phyloP scores from a whole-genome alignment of 2,797 vertebrate species.

The Uromys caudimaculatus region DNA sequence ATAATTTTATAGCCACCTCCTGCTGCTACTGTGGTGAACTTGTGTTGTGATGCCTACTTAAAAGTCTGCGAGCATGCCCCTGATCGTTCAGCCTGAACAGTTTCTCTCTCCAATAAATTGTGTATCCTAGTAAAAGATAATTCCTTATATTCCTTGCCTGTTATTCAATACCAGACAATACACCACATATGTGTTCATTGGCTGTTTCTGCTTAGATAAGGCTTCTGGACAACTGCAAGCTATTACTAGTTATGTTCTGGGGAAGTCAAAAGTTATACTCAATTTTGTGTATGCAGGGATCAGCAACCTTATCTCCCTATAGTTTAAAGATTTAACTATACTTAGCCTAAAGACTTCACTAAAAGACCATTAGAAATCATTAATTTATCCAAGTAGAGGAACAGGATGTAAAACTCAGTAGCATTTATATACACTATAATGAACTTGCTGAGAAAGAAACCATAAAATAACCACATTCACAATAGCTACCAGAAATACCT shows the following conservation, averaged over 20 bases:
- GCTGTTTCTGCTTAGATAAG: background rate
- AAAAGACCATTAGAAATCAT: background rate
- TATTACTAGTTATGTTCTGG: background rate
- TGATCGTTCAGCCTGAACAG: background rate
- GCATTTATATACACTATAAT: background rate
- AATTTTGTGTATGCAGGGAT: background rate
- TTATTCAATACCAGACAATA: background rate
- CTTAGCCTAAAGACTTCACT: background rate
- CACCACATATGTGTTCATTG: background rate
- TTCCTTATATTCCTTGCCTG: background rate
- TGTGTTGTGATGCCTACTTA: background rate
- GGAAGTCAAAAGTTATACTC: background rate
- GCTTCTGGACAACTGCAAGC: background rate
- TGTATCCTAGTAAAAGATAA: background rate
- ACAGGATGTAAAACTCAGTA: background rate
- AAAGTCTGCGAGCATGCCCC: background rate
- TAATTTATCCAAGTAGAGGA: background rate
- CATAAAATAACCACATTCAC: background rate
- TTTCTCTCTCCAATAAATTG: background rate
- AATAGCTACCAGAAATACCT: background rate
- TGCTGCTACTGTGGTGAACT: background rate
- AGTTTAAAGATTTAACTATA: background rate
- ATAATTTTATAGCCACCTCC: background rate
- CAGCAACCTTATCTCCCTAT: background rate
- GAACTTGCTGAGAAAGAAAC: background rate